A percentile compares a stretch with the other conserved stretches of the same genome.
Evolutionary conservation across 2,113 vertebrate genomes (phyloP).

Genomic region (Peucedramus taeniatus): DNA sequence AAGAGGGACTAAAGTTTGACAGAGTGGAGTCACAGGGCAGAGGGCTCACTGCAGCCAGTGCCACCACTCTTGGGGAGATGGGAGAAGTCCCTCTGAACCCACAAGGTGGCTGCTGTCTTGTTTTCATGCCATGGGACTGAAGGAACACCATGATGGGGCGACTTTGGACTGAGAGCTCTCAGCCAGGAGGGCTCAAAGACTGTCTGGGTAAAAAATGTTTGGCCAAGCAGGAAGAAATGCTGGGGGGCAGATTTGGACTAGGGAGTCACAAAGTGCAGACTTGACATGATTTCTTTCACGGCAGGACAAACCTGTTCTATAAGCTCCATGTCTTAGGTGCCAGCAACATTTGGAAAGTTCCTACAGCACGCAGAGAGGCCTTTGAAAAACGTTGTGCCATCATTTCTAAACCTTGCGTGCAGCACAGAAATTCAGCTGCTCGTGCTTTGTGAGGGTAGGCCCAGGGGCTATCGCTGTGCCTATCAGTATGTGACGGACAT

Average conservation of each 20-base stretch:
- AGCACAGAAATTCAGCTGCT: neutral
- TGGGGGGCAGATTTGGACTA: neutral
- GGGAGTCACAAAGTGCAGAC: neutral
- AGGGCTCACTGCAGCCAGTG: neutral
- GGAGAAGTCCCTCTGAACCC: neutral
- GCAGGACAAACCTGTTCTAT: neutral
- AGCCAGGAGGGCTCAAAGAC: neutral
- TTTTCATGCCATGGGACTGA: neutral
- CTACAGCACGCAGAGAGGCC: neutral
- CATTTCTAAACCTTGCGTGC: accelerated
- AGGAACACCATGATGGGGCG: accelerated
- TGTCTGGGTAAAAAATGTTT: neutral
- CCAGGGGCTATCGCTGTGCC: constrained; percentile 5
- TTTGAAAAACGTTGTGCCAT: neutral
- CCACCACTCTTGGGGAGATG: neutral
- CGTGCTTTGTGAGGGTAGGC: neutral
- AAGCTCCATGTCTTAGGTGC: neutral
- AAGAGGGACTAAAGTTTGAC: neutral
- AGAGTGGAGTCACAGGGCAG: neutral
- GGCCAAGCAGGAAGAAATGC: neutral
- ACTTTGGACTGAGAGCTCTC: neutral
- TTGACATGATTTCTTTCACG: neutral
- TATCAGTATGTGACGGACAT: neutral
- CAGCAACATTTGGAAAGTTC: neutral
- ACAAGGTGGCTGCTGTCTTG: neutral